Base-by-base conservation (phyloP, 2,797 vertebrate species). In the Aldrovandia affinis region DNA sequence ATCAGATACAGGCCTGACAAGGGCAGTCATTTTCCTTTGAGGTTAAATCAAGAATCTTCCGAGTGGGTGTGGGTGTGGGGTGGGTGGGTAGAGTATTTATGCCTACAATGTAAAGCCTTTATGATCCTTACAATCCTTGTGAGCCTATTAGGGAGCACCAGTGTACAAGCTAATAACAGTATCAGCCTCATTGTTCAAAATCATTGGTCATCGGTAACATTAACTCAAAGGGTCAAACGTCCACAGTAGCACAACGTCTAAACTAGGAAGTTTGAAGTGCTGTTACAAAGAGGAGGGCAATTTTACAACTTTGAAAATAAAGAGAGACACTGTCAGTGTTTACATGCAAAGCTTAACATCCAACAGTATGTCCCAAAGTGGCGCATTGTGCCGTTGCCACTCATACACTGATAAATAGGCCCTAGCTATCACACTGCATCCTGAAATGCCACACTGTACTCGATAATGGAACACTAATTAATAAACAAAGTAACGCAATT, bases 1-100 rank as follows among this genome's bases (percentile, higher is more conserved):
- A 81, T 65, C 47, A 73, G 57, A 80, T 81, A 61, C 33, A 55
- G n/a, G 12, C 42, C 70, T 14, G 82, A 59, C 52, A 77, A 28
- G 73, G 25, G 14, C 25, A 30, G 78, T 30, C 54, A 44, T 52
- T 18, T 8, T 79, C 59, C 77, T 54, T 78, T 68, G 83, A 44
- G 59, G 5, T 36, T 50, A 42, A 78, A 78, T 20, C 0, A 54
- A 42, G 59, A 84, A 20, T 39, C 39, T 54, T 83, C 14, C 18
- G 9, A 42, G 4, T 4, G 12, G 50, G 50, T 52, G 50, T 44
- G 6, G 20, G 20, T 14, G 42, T 25, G 70, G 70, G 39, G 70
- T 44, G 15, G n/a, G 14, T 39, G 36, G 68, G 18, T 22, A 68
- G 14, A 68, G 9, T 28, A 73, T 1, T 42, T 3, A 18, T 3